Conservation (phyloP, 2,888 invertebrate species). For the Drosophila planitibia region DNA sequence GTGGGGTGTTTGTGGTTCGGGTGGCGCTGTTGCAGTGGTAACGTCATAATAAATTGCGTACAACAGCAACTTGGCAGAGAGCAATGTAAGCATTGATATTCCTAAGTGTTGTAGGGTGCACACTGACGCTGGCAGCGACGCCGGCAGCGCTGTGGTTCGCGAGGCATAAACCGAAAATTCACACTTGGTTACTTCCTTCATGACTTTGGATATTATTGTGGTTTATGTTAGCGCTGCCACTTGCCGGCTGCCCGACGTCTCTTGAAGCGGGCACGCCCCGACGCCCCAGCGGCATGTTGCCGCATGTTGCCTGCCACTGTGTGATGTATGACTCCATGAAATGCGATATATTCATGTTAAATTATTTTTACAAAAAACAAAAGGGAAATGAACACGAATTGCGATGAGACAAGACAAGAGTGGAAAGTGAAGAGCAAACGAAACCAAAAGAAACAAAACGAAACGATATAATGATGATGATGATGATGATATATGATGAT, state of each 20-base stretch:
- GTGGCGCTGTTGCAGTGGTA: not conserved
- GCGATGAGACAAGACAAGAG: slow-evolving; percentile 8
- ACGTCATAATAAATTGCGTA: slow-evolving; percentile 8
- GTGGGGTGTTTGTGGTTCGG: not conserved
- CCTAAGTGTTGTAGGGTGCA: slow-evolving; percentile 42
- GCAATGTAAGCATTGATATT: slow-evolving; percentile 1
- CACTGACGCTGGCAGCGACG: slow-evolving; percentile 29
- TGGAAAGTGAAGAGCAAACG: slow-evolving; percentile 2
- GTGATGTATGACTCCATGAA: slow-evolving; percentile 80
- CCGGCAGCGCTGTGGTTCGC: slow-evolving; percentile 48
- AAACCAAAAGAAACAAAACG: not conserved
- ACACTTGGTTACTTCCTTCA: slow-evolving; percentile 81
- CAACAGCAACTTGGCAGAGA: not conserved
- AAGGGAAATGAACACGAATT: slow-evolving; percentile 24
- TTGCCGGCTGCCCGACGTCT: slow-evolving; percentile 46
- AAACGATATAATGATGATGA: slow-evolving; percentile 11
- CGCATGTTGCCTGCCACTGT: slow-evolving; percentile 55
- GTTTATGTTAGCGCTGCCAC: slow-evolving; percentile 79
- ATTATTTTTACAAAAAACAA: slow-evolving; percentile 61
- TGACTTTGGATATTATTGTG: slow-evolving; percentile 80
- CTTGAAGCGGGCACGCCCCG: slow-evolving; percentile 24
- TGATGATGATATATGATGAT: slow-evolving; percentile 3
- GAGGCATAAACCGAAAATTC: slow-evolving; percentile 79
- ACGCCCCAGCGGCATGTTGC: slow-evolving; percentile 23
- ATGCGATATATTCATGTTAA: slow-evolving; percentile 81